phyloP scores from a whole-genome alignment of 2,113 vertebrate species.

The Oryzias celebensis region DNA sequence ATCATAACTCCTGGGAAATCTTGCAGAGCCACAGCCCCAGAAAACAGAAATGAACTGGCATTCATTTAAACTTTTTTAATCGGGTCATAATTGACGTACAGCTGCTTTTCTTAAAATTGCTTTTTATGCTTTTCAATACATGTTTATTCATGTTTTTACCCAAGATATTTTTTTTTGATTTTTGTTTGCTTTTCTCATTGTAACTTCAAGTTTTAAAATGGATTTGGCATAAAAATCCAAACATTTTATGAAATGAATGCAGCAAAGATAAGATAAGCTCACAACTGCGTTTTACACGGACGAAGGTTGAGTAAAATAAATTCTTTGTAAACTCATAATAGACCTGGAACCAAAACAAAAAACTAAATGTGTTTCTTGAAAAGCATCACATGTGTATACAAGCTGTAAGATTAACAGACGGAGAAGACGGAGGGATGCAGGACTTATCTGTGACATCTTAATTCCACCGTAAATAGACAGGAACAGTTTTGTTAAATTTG shows the following conservation, averaged over 20 bases:
- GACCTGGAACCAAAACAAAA: constrained; percentile 9
- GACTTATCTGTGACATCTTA: too few species aligned
- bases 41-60: too few species aligned
- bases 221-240: constrained; percentile 43
- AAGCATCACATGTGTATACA: neutral
- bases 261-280: constrained; percentile 3
- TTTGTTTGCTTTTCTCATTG: neutral
- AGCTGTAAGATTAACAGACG: too few species aligned
- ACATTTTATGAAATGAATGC: constrained; percentile 42
- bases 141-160: neutral
- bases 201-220: constrained; percentile 10
- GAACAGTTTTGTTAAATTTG: neutral
- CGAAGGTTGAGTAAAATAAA: constrained; percentile 31
- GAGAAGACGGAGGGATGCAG: too few species aligned
- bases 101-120: too few species aligned
- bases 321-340: constrained; percentile 16
- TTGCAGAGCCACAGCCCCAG: too few species aligned
- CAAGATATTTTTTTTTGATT: too few species aligned
- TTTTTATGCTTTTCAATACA: too few species aligned
- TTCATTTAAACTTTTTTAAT: too few species aligned
- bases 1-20: too few species aligned
- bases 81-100: too few species aligned
- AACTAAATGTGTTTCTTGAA: neutral
- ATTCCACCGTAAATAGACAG: too few species aligned
- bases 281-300: constrained; percentile 38